Conservation (phyloP, 2,113 vertebrate genomes). For the Ammodytes dubius region DNA sequence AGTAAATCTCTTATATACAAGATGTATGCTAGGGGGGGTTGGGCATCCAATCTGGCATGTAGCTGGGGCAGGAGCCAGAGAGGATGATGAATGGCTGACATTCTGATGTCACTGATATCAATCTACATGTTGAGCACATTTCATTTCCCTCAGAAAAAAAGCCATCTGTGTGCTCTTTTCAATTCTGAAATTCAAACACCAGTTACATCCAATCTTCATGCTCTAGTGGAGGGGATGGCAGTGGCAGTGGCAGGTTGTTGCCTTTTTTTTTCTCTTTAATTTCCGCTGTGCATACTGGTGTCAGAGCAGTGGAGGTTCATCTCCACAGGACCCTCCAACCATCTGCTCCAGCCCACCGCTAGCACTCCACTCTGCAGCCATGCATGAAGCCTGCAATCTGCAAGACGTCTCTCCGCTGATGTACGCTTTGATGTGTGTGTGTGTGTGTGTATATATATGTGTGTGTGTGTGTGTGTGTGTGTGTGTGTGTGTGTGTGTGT, state of each 20-base stretch:
- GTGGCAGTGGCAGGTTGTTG: slow-evolving; percentile 59
- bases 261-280: slow-evolving; percentile 57
- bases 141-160: slow-evolving; percentile 51
- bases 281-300: slow-evolving; percentile 71
- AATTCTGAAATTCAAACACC: slow-evolving; percentile 58
- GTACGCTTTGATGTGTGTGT: slow-evolving; percentile 34
- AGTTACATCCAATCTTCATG: slow-evolving; percentile 64
- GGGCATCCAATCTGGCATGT: slow-evolving; percentile 75
- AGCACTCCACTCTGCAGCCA: slow-evolving; percentile 71
- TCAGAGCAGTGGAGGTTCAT: slow-evolving; percentile 63
- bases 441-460: slow-evolving; percentile 21
- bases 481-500: slow-evolving; percentile 31
- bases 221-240: slow-evolving; percentile 52
- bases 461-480: slow-evolving; percentile 19
- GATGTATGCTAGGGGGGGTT: slow-evolving; percentile 59
- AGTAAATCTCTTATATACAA: slow-evolving; percentile 56
- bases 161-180: slow-evolving; percentile 64
- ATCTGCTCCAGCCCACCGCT: slow-evolving; percentile 76
- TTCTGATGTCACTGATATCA: slow-evolving; percentile 69
- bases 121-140: slow-evolving; percentile 76
- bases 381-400: slow-evolving; percentile 79
- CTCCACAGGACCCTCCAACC: slow-evolving; percentile 74
- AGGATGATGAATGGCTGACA: slow-evolving; percentile 67
- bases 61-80: slow-evolving; percentile 70
- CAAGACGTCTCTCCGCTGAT: slow-evolving; percentile 64